phyloP scores from a whole-genome alignment of 2,888 invertebrate species.

The Archaeoteleia sp. region DNA sequence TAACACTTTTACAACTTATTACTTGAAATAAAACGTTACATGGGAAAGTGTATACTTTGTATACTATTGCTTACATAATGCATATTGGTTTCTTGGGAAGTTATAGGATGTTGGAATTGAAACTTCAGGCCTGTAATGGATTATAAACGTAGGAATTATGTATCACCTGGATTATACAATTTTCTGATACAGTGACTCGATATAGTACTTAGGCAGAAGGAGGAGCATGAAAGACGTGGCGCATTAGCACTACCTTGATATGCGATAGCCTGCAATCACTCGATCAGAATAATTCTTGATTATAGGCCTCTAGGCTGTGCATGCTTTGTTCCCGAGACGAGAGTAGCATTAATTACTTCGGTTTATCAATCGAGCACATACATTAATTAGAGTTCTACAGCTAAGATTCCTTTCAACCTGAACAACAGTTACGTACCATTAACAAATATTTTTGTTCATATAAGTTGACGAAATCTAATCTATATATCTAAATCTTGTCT shows the following conservation, averaged over 20 bases:
- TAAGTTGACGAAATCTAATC: no score
- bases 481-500: no score
- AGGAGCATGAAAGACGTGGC: slow-evolving; percentile 36
- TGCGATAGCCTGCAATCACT: slow-evolving; percentile 49
- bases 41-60: no score
- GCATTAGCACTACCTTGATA: slow-evolving; percentile 40
- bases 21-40: no score
- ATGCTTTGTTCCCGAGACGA: slow-evolving; percentile 32
- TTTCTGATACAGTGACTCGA: slow-evolving; percentile 27
- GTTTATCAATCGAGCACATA: slow-evolving; percentile 16
- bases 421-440: no score
- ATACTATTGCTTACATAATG: no score
- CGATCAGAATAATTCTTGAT: slow-evolving; percentile 49
- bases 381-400: slow-evolving; percentile 18
- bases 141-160: slow-evolving; percentile 46
- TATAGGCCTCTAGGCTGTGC: slow-evolving; percentile 22
- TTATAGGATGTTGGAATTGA: slow-evolving; percentile 23
- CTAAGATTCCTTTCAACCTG: no score
- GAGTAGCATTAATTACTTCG: slow-evolving; percentile 32
- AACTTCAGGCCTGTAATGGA: slow-evolving; percentile 37
- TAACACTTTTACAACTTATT: no score
- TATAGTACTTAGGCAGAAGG: slow-evolving; percentile 39
- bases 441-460: no score
- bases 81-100: no score
- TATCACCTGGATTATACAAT: slow-evolving; percentile 44